Base-by-base conservation (phyloP, 2,888 invertebrate genomes). In the Hydriomena furcata region DNA sequence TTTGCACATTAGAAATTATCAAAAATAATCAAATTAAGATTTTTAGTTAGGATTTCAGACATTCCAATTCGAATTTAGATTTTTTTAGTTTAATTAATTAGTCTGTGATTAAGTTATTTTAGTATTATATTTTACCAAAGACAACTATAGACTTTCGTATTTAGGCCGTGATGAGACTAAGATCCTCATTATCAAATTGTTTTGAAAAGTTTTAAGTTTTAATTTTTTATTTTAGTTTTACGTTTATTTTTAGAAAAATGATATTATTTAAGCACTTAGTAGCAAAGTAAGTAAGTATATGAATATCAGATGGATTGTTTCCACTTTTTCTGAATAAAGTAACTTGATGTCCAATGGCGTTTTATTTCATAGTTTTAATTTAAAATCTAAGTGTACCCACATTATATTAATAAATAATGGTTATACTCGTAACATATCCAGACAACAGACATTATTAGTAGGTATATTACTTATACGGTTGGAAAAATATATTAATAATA, bases 241-340 rank as follows among this genome's bases (percentile, higher is more conserved):
- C 23, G 6, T 17, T 27, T 8, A 17, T 37, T 27, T 5, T 27
- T 37, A 8, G 1, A 25, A 17, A 30, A 28, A 30, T 44, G 8
- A 34, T 24, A 27, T 10, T 28, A 0, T 35, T 44, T 35, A 13
- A 24, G 41, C 41, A 48, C 41, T 41, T 23, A 30, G 41, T 41
- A 11, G n/a, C n/a, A n/a, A n/a, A n/a, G n/a, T n/a, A n/a, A n/a
- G n/a, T n/a, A n/a, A n/a, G n/a, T n/a, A n/a, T n/a, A n/a, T 28
- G 40, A 25, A 32, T 32, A 27, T 13, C 21, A n/a, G 12, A 34
- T 34, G n/a, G 21, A 40, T 34, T 40, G 34, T 32, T 42, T 37
- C 17, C 27, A 37, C 21, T 31, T 41, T 46, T 52, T 43, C 24
- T 47, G 31, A 60, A 55, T 60, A 60, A 52, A 57, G 47, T 56